Evolutionary conservation across 2,113 vertebrate genomes (phyloP).

Genomic region (Oreocharis arfaki): DNA sequence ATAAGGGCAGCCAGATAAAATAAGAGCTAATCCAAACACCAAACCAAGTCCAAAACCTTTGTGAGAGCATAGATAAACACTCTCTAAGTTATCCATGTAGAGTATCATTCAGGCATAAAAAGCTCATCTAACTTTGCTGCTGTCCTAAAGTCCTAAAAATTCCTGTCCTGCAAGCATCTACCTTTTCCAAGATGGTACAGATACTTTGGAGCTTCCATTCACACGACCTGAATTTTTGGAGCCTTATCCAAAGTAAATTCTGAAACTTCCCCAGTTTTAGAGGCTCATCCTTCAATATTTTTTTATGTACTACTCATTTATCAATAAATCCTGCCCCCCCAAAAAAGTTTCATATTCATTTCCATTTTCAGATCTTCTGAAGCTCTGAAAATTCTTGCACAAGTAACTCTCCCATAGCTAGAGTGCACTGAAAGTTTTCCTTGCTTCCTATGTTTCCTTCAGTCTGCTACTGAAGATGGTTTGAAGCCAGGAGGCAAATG

Average conservation of each 20-base stretch:
- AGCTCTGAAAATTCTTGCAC: background rate
- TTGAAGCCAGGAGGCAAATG: background rate
- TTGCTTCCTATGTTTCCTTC: background rate
- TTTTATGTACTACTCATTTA: background rate
- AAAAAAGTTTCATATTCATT: background rate
- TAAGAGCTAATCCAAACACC: slow-evolving; percentile 3
- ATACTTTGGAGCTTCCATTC: background rate
- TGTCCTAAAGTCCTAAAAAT: background rate
- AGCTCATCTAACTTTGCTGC: background rate
- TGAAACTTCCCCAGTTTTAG: background rate
- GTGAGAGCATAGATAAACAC: background rate
- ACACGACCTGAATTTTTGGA: background rate
- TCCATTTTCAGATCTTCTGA: background rate
- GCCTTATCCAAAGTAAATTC: background rate
- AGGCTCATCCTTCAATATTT: background rate
- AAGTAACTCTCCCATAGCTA: background rate
- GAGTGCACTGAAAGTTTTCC: background rate
- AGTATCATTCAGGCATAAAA: background rate
- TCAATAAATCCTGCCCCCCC: background rate
- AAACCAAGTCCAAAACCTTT: background rate
- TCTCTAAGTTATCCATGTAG: background rate
- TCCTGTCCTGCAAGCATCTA: background rate
- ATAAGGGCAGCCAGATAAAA: slow-evolving; percentile 9
- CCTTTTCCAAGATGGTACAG: background rate
- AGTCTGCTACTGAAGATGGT: background rate